Conservation (phyloP, 2,888 invertebrate genomes). For the Drosophila nr. fundita region DNA sequence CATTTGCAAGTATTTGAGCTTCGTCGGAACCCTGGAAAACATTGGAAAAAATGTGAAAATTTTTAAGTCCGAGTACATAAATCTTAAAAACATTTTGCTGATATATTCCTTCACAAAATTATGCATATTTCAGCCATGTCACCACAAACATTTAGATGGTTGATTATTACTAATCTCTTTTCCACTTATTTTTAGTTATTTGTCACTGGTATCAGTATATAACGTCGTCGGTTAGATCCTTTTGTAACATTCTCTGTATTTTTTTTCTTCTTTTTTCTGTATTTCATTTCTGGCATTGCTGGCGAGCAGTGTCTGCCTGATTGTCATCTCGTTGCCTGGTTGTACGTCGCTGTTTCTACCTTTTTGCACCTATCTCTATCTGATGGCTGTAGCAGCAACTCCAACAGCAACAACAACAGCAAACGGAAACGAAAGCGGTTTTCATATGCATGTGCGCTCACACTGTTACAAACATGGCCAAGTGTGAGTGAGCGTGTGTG, state of each 20-base stretch:
- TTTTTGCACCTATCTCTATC: slow-evolving; percentile 75
- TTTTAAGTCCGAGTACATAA: background rate
- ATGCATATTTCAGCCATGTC: background rate
- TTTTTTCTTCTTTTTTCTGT: slow-evolving; percentile 8
- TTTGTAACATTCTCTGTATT: background rate
- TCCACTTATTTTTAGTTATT: background rate
- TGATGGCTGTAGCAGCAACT: slow-evolving; percentile 60
- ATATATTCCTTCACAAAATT: background rate
- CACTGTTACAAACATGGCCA: slow-evolving; percentile 36
- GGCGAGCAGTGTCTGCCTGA: slow-evolving; percentile 58
- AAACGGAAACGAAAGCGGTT: slow-evolving; percentile 81
- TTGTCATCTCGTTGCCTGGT: slow-evolving; percentile 68
- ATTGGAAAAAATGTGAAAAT: background rate
- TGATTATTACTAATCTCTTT: background rate
- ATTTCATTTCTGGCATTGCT: slow-evolving; percentile 41
- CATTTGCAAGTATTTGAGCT: background rate
- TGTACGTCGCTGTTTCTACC: slow-evolving; percentile 57
- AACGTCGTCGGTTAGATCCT: background rate
- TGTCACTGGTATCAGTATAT: background rate
- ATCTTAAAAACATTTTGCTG: background rate
- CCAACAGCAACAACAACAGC: slow-evolving; percentile 16
- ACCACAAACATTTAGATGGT: background rate
- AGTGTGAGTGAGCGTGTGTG: slow-evolving; percentile 7
- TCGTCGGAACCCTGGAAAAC: background rate
- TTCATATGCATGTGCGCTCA: slow-evolving; percentile 74